These are phyloP conservation scores for Tetheella fluctuosa DNA, from an alignment of 2,888 invertebrate genomes.

Conservation along the genomic window DNA sequence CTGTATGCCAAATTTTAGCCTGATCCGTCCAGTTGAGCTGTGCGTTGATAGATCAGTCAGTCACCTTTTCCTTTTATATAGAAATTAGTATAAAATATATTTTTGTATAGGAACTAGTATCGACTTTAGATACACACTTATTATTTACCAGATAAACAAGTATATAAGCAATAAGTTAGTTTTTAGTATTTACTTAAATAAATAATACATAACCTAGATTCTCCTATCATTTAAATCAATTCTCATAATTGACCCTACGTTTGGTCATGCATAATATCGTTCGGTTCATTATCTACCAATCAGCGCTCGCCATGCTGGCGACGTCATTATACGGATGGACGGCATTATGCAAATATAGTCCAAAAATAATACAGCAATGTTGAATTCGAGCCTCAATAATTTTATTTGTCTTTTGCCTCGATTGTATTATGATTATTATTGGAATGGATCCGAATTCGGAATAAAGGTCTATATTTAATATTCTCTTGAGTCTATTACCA, in stretches of 20 bases:
- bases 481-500: background rate
- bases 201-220: too few relatives aligned
- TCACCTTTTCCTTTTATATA: too few relatives aligned
- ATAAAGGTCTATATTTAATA: background rate
- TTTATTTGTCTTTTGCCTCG: slow-evolving; percentile 31
- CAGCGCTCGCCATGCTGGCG: slow-evolving; percentile 28
- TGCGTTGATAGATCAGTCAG: too few relatives aligned
- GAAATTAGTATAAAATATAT: too few relatives aligned
- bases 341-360: slow-evolving; percentile 42
- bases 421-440: slow-evolving; percentile 34
- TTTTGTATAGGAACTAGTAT: too few relatives aligned
- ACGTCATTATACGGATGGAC: slow-evolving; percentile 40
- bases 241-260: background rate
- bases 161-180: too few relatives aligned
- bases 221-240: too few relatives aligned
- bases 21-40: too few relatives aligned
- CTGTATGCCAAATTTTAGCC: too few relatives aligned
- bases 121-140: too few relatives aligned
- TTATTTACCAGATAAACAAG: too few relatives aligned
- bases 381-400: slow-evolving; percentile 35
- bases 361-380: slow-evolving; percentile 31
- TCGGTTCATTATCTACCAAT: slow-evolving; percentile 38
- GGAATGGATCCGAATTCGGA: background rate
- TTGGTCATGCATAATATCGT: slow-evolving; percentile 32
- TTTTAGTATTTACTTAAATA: too few relatives aligned